phyloP scores from a whole-genome alignment of 2,888 invertebrate species.

The Andrena bicolor region DNA sequence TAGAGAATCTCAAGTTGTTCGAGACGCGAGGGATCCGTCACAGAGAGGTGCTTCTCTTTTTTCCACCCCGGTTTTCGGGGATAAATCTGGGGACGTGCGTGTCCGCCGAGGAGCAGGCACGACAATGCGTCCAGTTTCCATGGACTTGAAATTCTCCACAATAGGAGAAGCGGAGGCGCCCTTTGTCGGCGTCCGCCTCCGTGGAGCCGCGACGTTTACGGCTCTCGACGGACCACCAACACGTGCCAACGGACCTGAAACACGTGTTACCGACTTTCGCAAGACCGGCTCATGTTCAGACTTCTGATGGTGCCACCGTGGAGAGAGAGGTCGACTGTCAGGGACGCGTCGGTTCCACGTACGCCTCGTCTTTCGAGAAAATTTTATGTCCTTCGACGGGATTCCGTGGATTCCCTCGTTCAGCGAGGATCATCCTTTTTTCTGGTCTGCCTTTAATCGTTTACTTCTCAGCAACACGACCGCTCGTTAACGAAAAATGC shows the following conservation, averaged over 20 bases:
- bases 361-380: conserved; percentile 17
- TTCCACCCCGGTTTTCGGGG: conserved; percentile 56
- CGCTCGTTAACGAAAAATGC: conserved; percentile 14
- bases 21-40: conserved; percentile 32
- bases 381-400: conserved; percentile 22
- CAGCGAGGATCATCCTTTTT: conserved; percentile 13
- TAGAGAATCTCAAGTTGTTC: conserved; percentile 18
- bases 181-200: conserved; percentile 75
- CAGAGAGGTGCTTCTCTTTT: conserved; percentile 23
- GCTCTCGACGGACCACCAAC: conserved; percentile 76
- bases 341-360: conserved; percentile 35
- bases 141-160: conserved; percentile 70
- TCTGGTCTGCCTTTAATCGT: conserved; percentile 42
- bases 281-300: conserved; percentile 61
- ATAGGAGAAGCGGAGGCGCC: conserved; percentile 69
- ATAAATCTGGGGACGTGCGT: conserved; percentile 75
- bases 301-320: conserved; percentile 32
- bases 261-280: conserved; percentile 76
- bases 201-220: conserved; percentile 67
- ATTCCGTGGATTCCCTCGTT: conserved; percentile 44
- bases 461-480: conserved; percentile 43
- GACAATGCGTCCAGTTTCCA: conserved; percentile 77
- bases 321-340: conserved; percentile 47
- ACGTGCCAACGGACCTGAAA: conserved; percentile 72
- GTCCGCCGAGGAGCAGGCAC: conserved; percentile 71